A percentile compares a stretch with the other conserved stretches of the same genome.
Evolutionary conservation across 2,888 invertebrate genomes (phyloP).

Genomic region (Pristionchus arcanus): DNA sequence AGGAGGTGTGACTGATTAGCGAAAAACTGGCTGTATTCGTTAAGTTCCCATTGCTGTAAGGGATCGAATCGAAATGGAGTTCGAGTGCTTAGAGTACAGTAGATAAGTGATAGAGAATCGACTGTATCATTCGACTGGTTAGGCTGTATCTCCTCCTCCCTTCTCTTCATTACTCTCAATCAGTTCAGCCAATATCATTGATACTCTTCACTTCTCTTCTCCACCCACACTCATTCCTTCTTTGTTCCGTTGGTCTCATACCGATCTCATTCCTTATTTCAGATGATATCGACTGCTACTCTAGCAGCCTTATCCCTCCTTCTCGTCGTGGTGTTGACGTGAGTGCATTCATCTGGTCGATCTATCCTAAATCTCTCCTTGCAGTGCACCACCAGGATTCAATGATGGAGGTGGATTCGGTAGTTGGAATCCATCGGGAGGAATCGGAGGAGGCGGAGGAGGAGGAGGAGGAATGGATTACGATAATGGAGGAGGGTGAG

Average conservation of each 20-base stretch:
- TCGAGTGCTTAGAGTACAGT: slow-evolving; percentile 30
- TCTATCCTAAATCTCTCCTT: background rate
- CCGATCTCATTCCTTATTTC: slow-evolving; percentile 16
- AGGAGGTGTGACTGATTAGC: background rate
- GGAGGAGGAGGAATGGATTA: slow-evolving; percentile 53
- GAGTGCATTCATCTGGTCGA: slow-evolving; percentile 1
- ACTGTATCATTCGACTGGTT: slow-evolving; percentile 10
- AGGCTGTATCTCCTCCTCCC: slow-evolving; percentile 9
- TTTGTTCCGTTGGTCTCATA: background rate
- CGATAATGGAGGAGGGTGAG: slow-evolving; percentile 46
- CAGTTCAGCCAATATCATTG: slow-evolving; percentile 45
- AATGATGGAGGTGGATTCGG: slow-evolving; percentile 51
- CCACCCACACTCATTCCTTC: background rate
- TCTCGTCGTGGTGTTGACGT: slow-evolving; percentile 14
- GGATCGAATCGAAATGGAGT: slow-evolving; percentile 18
- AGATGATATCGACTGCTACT: slow-evolving; percentile 35
- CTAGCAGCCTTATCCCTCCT: slow-evolving; percentile 28
- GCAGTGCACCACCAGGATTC: slow-evolving; percentile 35
- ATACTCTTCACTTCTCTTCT: background rate
- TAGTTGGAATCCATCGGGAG: slow-evolving; percentile 29
- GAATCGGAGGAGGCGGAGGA: slow-evolving; percentile 45
- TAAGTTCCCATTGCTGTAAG: slow-evolving; percentile 17
- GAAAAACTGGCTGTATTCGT: background rate
- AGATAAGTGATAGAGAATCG: background rate
- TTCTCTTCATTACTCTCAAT: slow-evolving; percentile 11